These are phyloP conservation scores for Theonella swinhoei DNA, from an alignment of 37 sponge, comb jelly and placozoan genomes.

Conservation along the genomic window DNA sequence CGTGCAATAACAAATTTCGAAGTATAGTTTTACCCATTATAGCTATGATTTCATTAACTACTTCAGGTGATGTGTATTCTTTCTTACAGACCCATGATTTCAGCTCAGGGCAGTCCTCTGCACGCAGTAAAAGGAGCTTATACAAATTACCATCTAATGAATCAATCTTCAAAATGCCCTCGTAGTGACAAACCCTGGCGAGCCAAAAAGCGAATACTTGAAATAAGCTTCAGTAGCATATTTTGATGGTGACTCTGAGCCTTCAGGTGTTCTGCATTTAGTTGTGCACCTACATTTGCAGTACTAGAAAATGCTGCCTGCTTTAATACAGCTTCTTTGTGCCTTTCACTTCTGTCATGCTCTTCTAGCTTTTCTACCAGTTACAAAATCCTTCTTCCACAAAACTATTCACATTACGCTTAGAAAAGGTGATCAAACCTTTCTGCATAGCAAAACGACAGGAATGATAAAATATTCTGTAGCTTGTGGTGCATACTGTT, in stretches of 20 bases:
- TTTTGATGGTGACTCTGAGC: too few relatives aligned
- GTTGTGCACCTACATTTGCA: neutral
- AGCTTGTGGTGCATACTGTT: slow-evolving; percentile 39
- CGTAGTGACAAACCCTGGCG: too few relatives aligned
- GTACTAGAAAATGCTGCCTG: neutral
- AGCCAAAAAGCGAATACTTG: neutral
- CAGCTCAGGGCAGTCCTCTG: too few relatives aligned
- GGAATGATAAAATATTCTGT: slow-evolving; percentile 27
- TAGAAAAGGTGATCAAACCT: slow-evolving; percentile 18
- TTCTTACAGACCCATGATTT: neutral
- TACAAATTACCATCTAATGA: too few relatives aligned
- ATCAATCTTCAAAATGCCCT: too few relatives aligned
- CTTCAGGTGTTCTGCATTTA: neutral
- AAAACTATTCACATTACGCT: slow-evolving; percentile 1
- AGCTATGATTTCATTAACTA: slow-evolving; percentile 28
- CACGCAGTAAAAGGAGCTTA: too few relatives aligned
- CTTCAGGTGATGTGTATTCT: slow-evolving; percentile 33
- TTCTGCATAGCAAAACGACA: slow-evolving; percentile 38
- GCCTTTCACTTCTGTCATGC: slow-evolving; percentile 47
- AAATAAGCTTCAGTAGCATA: too few relatives aligned
- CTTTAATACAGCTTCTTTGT: slow-evolving; percentile 10
- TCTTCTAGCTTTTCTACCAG: slow-evolving; percentile 32
- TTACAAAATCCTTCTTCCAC: slow-evolving; percentile 36
- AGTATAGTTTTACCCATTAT: slow-evolving; percentile 24
- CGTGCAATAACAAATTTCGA: neutral